Evolutionary conservation across 2,797 vertebrate species (phyloP).

Genomic region (Remorina albescens): DNA sequence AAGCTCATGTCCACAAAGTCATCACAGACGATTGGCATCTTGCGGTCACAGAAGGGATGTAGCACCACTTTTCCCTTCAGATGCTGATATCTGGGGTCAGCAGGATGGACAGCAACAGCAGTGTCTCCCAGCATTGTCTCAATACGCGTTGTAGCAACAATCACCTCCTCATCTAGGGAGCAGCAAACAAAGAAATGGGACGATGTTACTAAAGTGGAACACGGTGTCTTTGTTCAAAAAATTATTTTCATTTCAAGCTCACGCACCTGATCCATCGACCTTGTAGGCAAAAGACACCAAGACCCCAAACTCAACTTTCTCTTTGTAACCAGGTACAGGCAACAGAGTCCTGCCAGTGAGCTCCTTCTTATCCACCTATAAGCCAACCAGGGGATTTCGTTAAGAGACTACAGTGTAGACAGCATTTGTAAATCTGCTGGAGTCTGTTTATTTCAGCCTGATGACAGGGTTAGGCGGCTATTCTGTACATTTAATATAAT

Average conservation of each 20-base stretch:
- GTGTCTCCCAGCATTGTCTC: conserved; percentile 95
- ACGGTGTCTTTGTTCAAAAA: not conserved
- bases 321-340: conserved; percentile 92
- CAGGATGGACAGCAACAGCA: conserved; percentile 91
- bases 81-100: conserved; percentile 90
- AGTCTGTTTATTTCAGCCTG: not conserved
- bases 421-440: not conserved
- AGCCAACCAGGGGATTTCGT: conserved; percentile 24
- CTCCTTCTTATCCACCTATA: conserved; percentile 95
- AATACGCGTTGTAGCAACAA: conserved; percentile 93
- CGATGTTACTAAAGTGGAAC: not conserved
- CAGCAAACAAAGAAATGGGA: not conserved
- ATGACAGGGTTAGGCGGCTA: not conserved
- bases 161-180: conserved; percentile 88
- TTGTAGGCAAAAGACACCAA: conserved; percentile 93
- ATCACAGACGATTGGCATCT: conserved; percentile 90
- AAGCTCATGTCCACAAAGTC: conserved; percentile 94
- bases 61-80: conserved; percentile 86
- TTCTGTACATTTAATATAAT: not conserved
- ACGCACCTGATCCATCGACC: conserved; percentile 88
- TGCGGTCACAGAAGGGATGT: conserved; percentile 91
- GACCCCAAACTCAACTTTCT: conserved; percentile 95
- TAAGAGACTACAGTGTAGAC: conserved; percentile 8
- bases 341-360: conserved; percentile 89
- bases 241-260: not conserved